Conservation (phyloP, 2,797 vertebrate genomes). For the Pterois miles region DNA sequence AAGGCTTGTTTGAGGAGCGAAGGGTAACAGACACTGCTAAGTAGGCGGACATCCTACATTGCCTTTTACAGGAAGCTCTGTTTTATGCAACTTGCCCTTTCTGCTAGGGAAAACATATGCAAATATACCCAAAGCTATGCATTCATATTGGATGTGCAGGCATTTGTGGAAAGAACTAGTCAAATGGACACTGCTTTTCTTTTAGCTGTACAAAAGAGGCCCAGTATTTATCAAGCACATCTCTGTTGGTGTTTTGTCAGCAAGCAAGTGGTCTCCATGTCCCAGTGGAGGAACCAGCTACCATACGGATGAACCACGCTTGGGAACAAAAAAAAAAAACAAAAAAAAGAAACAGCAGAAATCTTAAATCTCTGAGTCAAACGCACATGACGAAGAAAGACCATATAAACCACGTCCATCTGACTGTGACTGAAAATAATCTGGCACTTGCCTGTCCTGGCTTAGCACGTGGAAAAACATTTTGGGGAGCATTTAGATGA, state of each 20-base stretch:
- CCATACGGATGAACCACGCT: neutral
- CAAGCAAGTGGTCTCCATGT: conserved; percentile 3
- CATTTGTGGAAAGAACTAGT: neutral
- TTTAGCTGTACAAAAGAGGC: neutral
- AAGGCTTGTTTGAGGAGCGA: conserved; percentile 37
- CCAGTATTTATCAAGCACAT: neutral
- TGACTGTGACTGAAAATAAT: conserved; percentile 55
- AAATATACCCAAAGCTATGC: conserved; percentile 31
- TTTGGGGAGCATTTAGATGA: conserved; percentile 59
- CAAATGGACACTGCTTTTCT: neutral
- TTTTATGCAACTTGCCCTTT: conserved; percentile 9
- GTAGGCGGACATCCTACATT: conserved; percentile 32
- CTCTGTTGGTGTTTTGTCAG: conserved; percentile 5
- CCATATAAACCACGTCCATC: conserved; percentile 22
- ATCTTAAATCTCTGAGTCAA: conserved; percentile 30
- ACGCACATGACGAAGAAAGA: conserved; percentile 4
- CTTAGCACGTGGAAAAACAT: conserved; percentile 56
- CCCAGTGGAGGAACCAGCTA: conserved; percentile 12
- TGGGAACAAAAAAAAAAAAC: neutral
- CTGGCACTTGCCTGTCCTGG: conserved; percentile 22
- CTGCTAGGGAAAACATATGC: conserved; percentile 33
- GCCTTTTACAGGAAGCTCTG: conserved; percentile 27
- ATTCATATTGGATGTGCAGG: neutral
- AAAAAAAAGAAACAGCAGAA: neutral
- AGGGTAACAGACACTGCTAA: conserved; percentile 45